Conservation (phyloP, 2,797 vertebrate genomes). For the Catharus ustulatus region DNA sequence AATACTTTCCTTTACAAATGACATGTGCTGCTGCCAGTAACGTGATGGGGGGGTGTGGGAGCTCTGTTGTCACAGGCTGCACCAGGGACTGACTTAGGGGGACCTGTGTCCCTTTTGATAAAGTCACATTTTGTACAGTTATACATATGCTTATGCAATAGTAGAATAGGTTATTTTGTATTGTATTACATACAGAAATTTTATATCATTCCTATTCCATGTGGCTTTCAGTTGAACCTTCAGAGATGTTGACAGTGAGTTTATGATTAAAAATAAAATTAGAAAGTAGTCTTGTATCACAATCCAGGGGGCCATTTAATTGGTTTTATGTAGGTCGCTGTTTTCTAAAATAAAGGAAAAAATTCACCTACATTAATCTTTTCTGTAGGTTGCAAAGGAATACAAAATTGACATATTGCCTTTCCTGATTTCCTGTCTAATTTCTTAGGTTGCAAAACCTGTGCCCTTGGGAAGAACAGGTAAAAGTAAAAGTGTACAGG, state of each 20-base stretch:
- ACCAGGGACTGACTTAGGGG: neutral
- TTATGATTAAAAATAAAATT: neutral
- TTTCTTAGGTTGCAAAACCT: constrained; percentile 90
- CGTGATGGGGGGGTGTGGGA: fast-evolving
- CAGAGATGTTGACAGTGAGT: neutral
- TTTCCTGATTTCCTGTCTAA: constrained; percentile 27
- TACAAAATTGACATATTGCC: neutral
- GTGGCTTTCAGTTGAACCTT: neutral
- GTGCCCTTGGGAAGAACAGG: constrained; percentile 83
- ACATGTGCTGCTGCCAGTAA: neutral
- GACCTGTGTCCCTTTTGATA: neutral
- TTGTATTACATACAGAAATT: neutral
- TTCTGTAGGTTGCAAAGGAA: neutral
- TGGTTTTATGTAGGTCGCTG: neutral
- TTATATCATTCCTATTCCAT: neutral
- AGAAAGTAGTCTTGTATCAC: neutral
- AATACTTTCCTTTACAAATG: neutral
- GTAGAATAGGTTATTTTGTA: neutral
- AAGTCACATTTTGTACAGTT: neutral
- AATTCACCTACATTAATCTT: neutral
- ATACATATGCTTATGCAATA: neutral
- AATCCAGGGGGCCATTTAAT: neutral
- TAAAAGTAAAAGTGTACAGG: constrained; percentile 77
- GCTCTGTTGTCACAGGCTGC: neutral
- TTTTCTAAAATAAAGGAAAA: neutral